Conservation (phyloP, 2,797 vertebrate species). For the Acanthopagrus latus region DNA sequence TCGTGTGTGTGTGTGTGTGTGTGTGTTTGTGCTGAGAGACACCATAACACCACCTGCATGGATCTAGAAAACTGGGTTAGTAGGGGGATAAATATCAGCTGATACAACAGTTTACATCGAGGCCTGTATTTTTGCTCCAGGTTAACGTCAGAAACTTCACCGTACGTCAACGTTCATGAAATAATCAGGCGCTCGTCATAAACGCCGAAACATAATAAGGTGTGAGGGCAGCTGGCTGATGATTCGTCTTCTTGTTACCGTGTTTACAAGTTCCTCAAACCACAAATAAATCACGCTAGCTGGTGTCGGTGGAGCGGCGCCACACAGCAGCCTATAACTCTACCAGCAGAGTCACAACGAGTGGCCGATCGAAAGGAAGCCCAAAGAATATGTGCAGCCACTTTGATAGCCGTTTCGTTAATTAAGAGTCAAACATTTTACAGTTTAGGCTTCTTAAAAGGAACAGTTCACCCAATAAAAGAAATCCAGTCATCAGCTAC, state of each 20-base stretch:
- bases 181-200: not conserved
- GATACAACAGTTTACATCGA: slow-evolving; percentile 11
- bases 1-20: slow-evolving; percentile 16
- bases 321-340: not conserved
- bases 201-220: not conserved
- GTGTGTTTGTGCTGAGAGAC: slow-evolving; percentile 4
- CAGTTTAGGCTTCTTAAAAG: too few species aligned
- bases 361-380: too few species aligned
- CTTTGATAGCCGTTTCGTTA: too few species aligned
- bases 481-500: too few species aligned
- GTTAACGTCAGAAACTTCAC: not conserved
- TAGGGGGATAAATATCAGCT: slow-evolving; percentile 37
- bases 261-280: not conserved
- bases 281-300: not conserved
- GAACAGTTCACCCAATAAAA: too few species aligned
- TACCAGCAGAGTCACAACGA: too few species aligned
- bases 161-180: not conserved
- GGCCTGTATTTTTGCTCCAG: not conserved
- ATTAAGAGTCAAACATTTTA: too few species aligned
- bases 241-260: not conserved
- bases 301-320: not conserved
- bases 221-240: not conserved
- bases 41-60: slow-evolving; percentile 55
- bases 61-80: slow-evolving; percentile 66
- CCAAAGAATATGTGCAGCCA: too few species aligned